Evolutionary conservation across 53 echinoderm and acorn worm species (phyloP), one percentile per base, ranked within the genome.

Genomic region (Echinarachnius parma): DNA sequence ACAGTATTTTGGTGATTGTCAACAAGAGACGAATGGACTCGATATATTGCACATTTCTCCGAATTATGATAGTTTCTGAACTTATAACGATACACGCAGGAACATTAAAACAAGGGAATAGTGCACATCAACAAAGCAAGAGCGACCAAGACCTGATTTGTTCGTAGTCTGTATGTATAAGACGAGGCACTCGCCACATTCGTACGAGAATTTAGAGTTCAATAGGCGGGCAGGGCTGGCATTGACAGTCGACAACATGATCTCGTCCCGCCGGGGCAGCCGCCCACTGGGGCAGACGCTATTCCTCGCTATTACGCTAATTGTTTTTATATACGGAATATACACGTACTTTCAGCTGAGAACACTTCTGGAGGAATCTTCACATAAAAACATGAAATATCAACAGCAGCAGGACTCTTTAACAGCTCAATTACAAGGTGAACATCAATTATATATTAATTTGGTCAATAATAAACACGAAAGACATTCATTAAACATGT

Each of bases 391-490:
- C 28, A 62, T 78, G 48, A 84, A 87, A 46, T 87, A 84, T 34
- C 87, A 94, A 48, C 90, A 90, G 54, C 95, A 94, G 35, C 95
- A 94, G 54, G 95, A 94, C 46, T 94, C 95, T 0, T 62, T 94
- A 5, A 87, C 95, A 30, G 84, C 87, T 28, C 95, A 94, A 52
- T 70, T 94, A 18, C 95, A 94, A 90, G 95, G 95, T 94, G 81
- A 1, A 54, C 3, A 39, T n/a, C n/a, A n/a, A n/a, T n/a, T n/a
- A n/a, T n/a, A n/a, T n/a, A n/a, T n/a, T n/a, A n/a, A n/a, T n/a
- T n/a, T n/a, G n/a, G n/a, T n/a, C n/a, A n/a, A n/a, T n/a, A n/a
- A n/a, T n/a, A n/a, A n/a, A n/a, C n/a, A n/a, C n/a, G n/a, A n/a
- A n/a, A n/a, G n/a, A n/a, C n/a, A n/a, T n/a, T n/a, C n/a, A n/a